Evolutionary conservation across 2,113 vertebrate species (phyloP).

Genomic region (Elephantulus edwardii): DNA sequence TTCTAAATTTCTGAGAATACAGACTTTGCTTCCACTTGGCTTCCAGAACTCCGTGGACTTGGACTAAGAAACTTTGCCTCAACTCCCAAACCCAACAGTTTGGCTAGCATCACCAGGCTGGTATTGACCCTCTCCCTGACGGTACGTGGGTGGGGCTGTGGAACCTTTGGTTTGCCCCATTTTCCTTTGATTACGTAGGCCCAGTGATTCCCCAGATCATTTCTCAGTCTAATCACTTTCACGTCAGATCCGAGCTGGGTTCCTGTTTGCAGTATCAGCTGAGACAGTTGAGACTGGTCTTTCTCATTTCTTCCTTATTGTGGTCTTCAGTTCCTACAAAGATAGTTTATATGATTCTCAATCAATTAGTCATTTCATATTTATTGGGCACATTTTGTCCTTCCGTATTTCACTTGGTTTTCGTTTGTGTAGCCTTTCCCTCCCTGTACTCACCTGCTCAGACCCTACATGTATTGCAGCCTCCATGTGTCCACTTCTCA

Average conservation of each 20-base stretch:
- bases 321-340: background rate
- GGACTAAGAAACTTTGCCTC: fast-evolving
- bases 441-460: no score
- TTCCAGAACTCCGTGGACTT: fast-evolving
- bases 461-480: no score
- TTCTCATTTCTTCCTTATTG: no score
- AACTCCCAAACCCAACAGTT: fast-evolving
- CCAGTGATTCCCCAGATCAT: no score
- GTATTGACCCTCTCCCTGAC: no score
- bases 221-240: no score
- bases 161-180: background rate
- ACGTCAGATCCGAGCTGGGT: background rate
- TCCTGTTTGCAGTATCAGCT: background rate
- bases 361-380: background rate
- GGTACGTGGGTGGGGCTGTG: no score
- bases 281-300: background rate
- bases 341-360: background rate
- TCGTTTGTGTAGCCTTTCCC: background rate
- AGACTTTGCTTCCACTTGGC: fast-evolving
- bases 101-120: fast-evolving
- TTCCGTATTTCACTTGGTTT: background rate
- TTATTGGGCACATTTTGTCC: background rate
- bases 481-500: no score
- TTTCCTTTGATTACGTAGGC: background rate
- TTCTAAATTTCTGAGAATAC: background rate